These are phyloP conservation scores for Drosophila robusta DNA, from an alignment of 2,888 invertebrate genomes.

Conservation along the genomic window DNA sequence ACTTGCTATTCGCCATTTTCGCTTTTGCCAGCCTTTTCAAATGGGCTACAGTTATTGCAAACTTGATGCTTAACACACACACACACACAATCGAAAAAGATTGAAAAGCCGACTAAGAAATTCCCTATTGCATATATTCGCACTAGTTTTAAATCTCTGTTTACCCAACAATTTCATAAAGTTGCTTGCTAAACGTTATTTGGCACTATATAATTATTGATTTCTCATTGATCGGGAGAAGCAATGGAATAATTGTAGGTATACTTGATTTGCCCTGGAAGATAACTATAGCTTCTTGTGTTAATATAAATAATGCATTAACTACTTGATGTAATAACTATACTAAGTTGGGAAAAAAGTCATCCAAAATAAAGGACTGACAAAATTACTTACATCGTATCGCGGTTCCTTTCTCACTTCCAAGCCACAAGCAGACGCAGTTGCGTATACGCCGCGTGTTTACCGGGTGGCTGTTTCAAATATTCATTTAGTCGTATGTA, in stretches of 20 bases:
- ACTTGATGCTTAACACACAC: conserved; percentile 34
- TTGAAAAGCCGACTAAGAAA: background rate
- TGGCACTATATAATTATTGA: too few relatives aligned
- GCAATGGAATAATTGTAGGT: too few relatives aligned
- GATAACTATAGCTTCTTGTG: too few relatives aligned
- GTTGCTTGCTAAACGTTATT: too few relatives aligned
- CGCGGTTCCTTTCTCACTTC: background rate
- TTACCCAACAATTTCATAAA: background rate
- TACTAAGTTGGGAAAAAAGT: background rate
- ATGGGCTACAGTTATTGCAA: conserved; percentile 44
- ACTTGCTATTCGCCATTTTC: conserved; percentile 47
- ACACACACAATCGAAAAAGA: conserved; percentile 8
- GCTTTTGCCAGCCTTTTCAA: conserved; percentile 24
- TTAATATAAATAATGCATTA: background rate
- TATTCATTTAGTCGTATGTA: conserved; percentile 17
- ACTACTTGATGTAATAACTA: background rate
- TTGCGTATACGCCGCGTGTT: conserved; percentile 1
- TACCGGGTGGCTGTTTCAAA: conserved; percentile 1
- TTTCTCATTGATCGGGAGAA: too few relatives aligned
- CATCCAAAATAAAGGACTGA: background rate
- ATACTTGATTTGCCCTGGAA: too few relatives aligned
- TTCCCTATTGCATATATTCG: background rate
- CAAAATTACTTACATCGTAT: background rate
- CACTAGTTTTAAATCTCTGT: background rate
- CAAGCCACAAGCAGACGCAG: background rate